Conservation (phyloP, 92 coral and sea anemone species). For the Isaurus tuberculatus region DNA sequence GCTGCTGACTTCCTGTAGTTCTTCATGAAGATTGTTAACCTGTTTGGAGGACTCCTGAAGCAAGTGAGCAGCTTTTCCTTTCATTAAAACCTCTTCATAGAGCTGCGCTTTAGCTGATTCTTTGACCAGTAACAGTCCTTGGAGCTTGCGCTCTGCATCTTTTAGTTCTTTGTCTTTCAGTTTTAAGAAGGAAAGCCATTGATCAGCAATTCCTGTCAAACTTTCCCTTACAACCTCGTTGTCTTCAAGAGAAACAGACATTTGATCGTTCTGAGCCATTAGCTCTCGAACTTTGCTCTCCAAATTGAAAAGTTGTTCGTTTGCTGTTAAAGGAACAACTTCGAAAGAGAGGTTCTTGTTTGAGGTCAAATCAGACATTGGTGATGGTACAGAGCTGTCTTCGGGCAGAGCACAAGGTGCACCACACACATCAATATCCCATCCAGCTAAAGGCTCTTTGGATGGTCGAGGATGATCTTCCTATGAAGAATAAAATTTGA, state of each 20-base stretch:
- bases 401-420: constrained; percentile 20
- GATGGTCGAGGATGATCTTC: constrained; percentile 5
- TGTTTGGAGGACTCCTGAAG: neutral
- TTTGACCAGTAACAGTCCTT: neutral
- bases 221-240: neutral
- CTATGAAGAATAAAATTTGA: neutral
- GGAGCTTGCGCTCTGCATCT: constrained; percentile 21
- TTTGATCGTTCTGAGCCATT: neutral
- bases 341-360: no score
- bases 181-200: constrained; percentile 1
- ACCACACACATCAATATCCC: constrained; percentile 12
- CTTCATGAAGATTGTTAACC: neutral
- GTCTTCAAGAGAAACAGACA: neutral
- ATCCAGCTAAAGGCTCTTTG: neutral
- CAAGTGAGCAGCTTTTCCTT: constrained; percentile 11
- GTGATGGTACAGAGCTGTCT: no score
- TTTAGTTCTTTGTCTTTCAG: constrained; percentile 14
- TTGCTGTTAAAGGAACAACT: neutral
- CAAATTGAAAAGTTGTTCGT: neutral
- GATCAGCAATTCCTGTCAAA: neutral
- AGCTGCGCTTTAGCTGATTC: constrained; percentile 4
- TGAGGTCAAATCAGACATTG: no score
- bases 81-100: neutral
- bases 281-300: neutral
- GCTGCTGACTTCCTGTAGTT: neutral